A percentile compares a stretch with the other conserved stretches of the same genome.
phyloP scores from a whole-genome alignment of 2,888 invertebrate species.

The Escarpia spicata region DNA sequence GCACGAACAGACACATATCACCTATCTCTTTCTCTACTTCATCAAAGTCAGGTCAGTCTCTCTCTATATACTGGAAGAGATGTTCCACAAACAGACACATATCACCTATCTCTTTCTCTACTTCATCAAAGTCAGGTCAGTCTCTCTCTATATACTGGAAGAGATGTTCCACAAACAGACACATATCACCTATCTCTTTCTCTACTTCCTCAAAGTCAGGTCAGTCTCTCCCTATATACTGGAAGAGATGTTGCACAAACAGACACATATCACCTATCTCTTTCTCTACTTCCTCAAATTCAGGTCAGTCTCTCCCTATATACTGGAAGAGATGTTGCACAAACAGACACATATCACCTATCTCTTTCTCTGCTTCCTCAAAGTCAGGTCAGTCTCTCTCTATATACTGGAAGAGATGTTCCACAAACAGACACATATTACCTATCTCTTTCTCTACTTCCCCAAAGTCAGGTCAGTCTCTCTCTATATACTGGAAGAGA shows the following conservation, averaged over 20 bases:
- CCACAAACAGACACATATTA: too few species aligned
- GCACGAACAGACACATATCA: slow-evolving; percentile 76
- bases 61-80: too few species aligned
- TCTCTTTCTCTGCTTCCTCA: too few species aligned
- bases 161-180: neutral
- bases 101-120: neutral
- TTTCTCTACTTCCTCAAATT: too few species aligned
- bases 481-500: too few species aligned
- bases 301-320: too few species aligned
- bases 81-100: neutral
- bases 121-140: neutral
- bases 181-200: neutral
- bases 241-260: neutral
- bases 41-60: slow-evolving; percentile 70
- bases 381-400: too few species aligned
- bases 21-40: slow-evolving; percentile 88
- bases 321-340: too few species aligned
- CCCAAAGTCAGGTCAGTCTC: too few species aligned
- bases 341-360: too few species aligned
- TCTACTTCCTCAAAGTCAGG: neutral
- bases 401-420: too few species aligned
- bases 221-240: neutral
- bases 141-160: neutral
- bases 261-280: neutral
- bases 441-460: too few species aligned